A percentile compares a stretch with the other conserved stretches of the same genome.
phyloP scores from a whole-genome alignment of 1,140 invertebrate species.

The Pseudomyrmex cubaensis region DNA sequence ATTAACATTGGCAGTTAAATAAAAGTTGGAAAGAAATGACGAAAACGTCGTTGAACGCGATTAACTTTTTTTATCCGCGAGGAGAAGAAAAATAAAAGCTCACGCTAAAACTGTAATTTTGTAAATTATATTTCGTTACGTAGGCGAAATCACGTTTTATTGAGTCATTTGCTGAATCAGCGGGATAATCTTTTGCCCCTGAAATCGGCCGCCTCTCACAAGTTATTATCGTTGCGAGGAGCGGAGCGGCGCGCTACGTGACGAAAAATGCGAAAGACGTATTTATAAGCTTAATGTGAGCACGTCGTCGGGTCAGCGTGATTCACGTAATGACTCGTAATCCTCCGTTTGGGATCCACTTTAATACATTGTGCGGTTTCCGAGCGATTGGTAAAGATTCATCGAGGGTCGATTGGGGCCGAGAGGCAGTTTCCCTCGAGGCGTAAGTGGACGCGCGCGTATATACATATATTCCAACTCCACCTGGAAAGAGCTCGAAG shows the following conservation, averaged over 20 bases:
- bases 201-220: not conserved
- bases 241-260: constrained; percentile 63
- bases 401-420: constrained; percentile 61
- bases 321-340: constrained; percentile 71
- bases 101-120: constrained; percentile 5
- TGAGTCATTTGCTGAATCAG: constrained; percentile 28
- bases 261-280: constrained; percentile 70
- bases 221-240: not conserved
- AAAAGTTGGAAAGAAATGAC: constrained; percentile 11
- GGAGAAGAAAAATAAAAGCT: constrained; percentile 2
- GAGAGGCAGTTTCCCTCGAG: constrained; percentile 45
- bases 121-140: not conserved
- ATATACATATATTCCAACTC: constrained; percentile 16
- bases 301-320: constrained; percentile 49
- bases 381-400: constrained; percentile 65
- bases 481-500: constrained; percentile 41
- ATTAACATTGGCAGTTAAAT: constrained; percentile 12
- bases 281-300: constrained; percentile 55
- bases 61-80: not conserved
- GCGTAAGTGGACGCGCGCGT: constrained; percentile 53
- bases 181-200: not conserved
- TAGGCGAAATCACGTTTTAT: not conserved
- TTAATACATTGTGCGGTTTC: constrained; percentile 67
- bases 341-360: constrained; percentile 58
- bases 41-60: constrained; percentile 9